Conservation (phyloP, 2,797 vertebrate genomes). For the Pogoniulus pusillus region DNA sequence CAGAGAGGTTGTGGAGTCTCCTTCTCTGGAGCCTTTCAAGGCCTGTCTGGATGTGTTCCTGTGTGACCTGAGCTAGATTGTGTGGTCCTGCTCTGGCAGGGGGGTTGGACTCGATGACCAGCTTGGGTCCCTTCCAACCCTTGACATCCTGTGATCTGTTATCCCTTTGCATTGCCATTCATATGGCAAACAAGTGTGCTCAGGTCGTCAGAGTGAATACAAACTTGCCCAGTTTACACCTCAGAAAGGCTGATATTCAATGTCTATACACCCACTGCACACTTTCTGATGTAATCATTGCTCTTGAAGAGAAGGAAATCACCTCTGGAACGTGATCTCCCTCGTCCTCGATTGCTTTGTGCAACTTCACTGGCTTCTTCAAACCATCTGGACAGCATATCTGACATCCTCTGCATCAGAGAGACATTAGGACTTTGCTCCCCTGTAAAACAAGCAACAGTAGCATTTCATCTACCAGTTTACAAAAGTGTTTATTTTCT, state of each 20-base stretch:
- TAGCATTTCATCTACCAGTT: not conserved
- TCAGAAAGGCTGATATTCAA: not conserved
- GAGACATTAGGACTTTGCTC: slow-evolving; percentile 96
- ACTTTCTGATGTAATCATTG: not conserved
- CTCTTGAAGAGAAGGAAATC: slow-evolving; percentile 16
- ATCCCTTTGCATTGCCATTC: not conserved
- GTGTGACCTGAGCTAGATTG: no score
- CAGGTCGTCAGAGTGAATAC: not conserved
- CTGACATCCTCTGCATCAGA: slow-evolving; percentile 99
- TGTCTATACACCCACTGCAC: not conserved
- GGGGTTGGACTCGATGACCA: no score
- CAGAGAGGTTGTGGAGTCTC: no score
- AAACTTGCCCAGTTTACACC: not conserved
- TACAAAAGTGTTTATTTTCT: not conserved
- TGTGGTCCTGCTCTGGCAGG: no score
- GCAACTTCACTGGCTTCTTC: slow-evolving; percentile 96
- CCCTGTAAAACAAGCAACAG: slow-evolving; percentile 75
- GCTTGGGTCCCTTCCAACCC: no score
- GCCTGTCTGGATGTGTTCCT: no score
- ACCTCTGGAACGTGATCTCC: slow-evolving; percentile 90
- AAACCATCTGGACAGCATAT: slow-evolving; percentile 98
- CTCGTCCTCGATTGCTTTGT: slow-evolving; percentile 89
- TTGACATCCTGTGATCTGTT: no score
- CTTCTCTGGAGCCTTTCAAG: no score
- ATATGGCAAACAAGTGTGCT: not conserved